Percentiles rank a stretch among this genome's conserved stretches.
Conservation (phyloP, 2,797 vertebrate genomes). For the Argya squamiceps region DNA sequence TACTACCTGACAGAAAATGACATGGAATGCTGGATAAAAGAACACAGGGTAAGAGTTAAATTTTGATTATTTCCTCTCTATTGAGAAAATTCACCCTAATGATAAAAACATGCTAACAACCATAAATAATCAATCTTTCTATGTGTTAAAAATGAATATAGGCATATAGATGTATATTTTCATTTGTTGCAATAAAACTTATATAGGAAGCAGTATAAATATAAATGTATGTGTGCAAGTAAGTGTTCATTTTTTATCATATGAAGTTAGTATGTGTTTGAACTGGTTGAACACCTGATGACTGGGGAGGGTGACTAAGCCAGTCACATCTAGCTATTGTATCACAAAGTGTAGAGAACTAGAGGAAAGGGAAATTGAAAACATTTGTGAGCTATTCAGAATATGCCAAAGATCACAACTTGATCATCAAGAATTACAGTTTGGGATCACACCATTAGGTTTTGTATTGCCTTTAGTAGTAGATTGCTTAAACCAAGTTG, state of each 20-base stretch:
- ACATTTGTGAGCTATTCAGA: not conserved
- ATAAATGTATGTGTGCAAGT: not conserved
- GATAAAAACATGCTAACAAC: not conserved
- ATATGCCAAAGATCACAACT: not conserved
- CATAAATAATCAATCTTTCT: not conserved
- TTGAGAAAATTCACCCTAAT: not conserved
- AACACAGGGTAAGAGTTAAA: conserved; percentile 87
- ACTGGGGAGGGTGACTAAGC: not conserved
- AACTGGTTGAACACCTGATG: not conserved
- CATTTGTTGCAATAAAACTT: not conserved
- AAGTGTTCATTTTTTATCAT: not conserved
- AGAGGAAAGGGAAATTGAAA: not conserved
- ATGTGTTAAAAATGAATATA: not conserved
- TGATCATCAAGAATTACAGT: not conserved
- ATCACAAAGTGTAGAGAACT: not conserved
- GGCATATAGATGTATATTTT: not conserved
- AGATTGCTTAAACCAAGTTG: not conserved
- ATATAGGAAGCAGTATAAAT: not conserved
- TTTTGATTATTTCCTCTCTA: not conserved
- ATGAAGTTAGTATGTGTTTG: not conserved
- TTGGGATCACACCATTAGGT: not conserved
- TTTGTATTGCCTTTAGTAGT: not conserved
- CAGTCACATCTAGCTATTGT: not conserved
- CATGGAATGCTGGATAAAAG: conserved; percentile 99
- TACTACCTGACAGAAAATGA: conserved; percentile 98